Evolutionary conservation across 2,113 vertebrate species (phyloP), one percentile per base, ranked within the genome.

Genomic region (Cyanoliseus patagonus): DNA sequence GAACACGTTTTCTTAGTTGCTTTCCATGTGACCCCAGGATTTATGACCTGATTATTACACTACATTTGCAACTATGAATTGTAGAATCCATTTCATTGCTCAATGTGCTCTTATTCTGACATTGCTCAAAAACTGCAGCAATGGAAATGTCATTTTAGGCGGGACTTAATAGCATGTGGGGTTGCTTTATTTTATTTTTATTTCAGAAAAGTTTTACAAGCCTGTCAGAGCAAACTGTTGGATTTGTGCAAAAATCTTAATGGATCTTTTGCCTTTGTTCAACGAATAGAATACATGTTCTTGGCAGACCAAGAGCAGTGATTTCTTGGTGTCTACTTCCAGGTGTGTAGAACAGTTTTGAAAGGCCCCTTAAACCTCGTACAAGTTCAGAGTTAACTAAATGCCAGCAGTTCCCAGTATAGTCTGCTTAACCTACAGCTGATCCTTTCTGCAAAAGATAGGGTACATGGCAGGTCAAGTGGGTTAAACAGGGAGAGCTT

Each of bases 191-290:
- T 76, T 55, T 22, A 22, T 23, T 11, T 8, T 37, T 33, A 68
- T 70, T 28, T 14, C 30, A 68, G 42, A 73, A 55, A 22, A 24
- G 3, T 69, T 92, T 84, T 82, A 0, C 52, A 55, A 68, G 35
- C 61, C 30, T 37, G 5, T 46, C 0, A 0, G 17, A 89, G 55
- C 24, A 64, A 87, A 87, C 25, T 27, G 23, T 37, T 92, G 46
- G 44, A 61, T 87, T 79, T 87, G 28, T 73, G 15, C 55, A 67
- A 67, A 74, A 69, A 67, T 66, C 44, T 85, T 90, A 94, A 77
- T 77, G 75, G n/a, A 57, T 52, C 57, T 85, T 95, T 92, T 92
- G 55, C 39, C 30, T 96, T 76, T 87, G 39, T 80, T 92, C 63
- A 83, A 41, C 12, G 68, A 91, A 39, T 55, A 39, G 0, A 1